Evolutionary conservation across 2,888 invertebrate species (phyloP), one percentile per base, ranked within the genome.

Genomic region (Patella depressa): DNA sequence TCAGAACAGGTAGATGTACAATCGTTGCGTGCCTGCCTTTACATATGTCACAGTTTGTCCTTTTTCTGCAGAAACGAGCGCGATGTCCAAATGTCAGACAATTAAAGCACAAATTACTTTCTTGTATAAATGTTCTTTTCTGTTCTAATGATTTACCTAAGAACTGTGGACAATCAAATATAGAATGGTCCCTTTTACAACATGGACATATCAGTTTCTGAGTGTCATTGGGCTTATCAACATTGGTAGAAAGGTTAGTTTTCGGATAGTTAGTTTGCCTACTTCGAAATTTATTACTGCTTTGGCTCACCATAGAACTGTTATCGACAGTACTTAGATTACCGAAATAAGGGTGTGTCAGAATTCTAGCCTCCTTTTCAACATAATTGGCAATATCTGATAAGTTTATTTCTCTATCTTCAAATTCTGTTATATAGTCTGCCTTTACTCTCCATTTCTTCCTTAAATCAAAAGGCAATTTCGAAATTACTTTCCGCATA

Each of bases 401-500:
- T 19, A 65, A 19, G 19, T n/a, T 65, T 65, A 65, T 19, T 65
- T 65, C 59, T 19, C 59, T 65, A 19, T 65, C n/a, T 11, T 65
- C 59, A 65, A 65, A 65, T n/a, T 5, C 19, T 17, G 24, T 65
- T 3, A 65, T 65, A 19, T 65, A 24, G 14, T 65, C 65, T 12
- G 65, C 65, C 24, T 65, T 65, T 24, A 65, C 24, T 65, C 65
- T 65, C 65, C 65, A 65, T 24, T 24, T 65, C 65, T 65, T 65
- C 24, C 65, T 65, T n/a, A 65, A 24, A 14, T 65, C 24, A 65
- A 65, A 65, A 14, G 65, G 65, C 24, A 65, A 65, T 14, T 24
- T 65, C 11, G 19, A 24, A 65, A 65, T 65, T 65, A 65, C 24
- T 9, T n/a, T 65, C 65, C 24, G 65, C 65, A 65, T 24, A 65